Conservation (phyloP, 2,888 invertebrate species). For the Tanypteryx hageni region DNA sequence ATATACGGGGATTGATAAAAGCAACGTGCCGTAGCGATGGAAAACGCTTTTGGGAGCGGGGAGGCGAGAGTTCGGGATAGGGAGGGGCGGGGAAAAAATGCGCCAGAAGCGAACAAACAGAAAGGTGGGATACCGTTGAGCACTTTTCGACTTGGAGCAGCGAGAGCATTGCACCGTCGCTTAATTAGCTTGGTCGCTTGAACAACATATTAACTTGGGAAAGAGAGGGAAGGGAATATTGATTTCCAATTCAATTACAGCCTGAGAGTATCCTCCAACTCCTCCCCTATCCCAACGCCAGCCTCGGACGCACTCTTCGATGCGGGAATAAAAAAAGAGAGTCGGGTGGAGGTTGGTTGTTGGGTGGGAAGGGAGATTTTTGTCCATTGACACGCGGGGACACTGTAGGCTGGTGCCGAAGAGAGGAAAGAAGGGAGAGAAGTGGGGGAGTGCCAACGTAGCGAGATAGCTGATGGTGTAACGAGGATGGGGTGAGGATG, state of each 20-base stretch:
- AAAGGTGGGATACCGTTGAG: slow-evolving; percentile 26
- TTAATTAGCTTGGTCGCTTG: slow-evolving; percentile 49
- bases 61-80: background rate
- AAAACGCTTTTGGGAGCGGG: background rate
- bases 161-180: slow-evolving; percentile 23
- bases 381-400: background rate
- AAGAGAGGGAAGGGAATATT: slow-evolving; percentile 39
- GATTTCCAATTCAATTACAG: slow-evolving; percentile 57
- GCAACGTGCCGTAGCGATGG: background rate
- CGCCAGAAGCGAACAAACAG: background rate
- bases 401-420: too few relatives aligned
- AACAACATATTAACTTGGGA: slow-evolving; percentile 38
- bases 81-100: background rate
- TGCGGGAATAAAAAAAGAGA: background rate
- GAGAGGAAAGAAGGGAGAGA: too few relatives aligned
- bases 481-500: background rate
- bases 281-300: background rate
- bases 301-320: slow-evolving; percentile 8
- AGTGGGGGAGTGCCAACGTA: background rate
- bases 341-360: background rate
- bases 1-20: background rate
- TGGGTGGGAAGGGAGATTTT: background rate
- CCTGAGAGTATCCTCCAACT: background rate
- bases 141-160: slow-evolving; percentile 39
- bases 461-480: background rate